phyloP scores from a whole-genome alignment of 2,113 vertebrate genomes.

The Boulengerochromis microlepis region DNA sequence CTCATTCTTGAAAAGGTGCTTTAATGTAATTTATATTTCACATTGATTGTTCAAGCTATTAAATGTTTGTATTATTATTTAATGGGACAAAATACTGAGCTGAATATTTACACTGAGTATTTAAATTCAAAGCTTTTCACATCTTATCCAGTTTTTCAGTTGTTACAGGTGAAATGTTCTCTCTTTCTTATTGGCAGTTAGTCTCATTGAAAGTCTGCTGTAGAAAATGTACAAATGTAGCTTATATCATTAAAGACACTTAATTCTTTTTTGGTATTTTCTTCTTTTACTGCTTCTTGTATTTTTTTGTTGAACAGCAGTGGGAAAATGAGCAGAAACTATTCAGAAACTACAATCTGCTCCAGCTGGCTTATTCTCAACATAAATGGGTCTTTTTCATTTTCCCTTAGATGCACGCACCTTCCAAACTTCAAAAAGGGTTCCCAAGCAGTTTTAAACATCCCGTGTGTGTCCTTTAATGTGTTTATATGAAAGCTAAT shows the following conservation, averaged over 20 bases:
- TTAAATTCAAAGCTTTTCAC: conserved; percentile 50
- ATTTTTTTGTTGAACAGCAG: neutral
- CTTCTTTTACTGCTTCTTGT: neutral
- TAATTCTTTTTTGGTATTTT: conserved; percentile 49
- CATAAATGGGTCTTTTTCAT: neutral
- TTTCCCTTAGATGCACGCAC: neutral
- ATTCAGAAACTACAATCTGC: neutral
- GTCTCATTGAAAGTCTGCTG: conserved; percentile 65
- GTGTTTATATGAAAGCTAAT: neutral
- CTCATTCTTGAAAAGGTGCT: conserved; percentile 77
- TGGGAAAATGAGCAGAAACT: neutral
- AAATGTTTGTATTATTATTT: conserved; percentile 58
- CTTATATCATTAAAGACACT: conserved; percentile 68
- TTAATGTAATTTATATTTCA: conserved; percentile 74
- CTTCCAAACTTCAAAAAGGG: neutral
- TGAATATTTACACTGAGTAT: conserved; percentile 54
- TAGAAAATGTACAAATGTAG: conserved; percentile 75
- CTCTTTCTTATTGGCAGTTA: conserved; percentile 60
- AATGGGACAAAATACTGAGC: conserved; percentile 45
- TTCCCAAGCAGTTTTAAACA: neutral
- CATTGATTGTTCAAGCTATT: conserved; percentile 63
- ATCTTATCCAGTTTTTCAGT: conserved; percentile 35
- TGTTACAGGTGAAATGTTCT: conserved; percentile 24
- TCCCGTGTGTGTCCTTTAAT: neutral
- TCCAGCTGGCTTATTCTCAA: neutral